Conservation (phyloP, 2,113 vertebrate genomes). For the Ictalurus furcatus region DNA sequence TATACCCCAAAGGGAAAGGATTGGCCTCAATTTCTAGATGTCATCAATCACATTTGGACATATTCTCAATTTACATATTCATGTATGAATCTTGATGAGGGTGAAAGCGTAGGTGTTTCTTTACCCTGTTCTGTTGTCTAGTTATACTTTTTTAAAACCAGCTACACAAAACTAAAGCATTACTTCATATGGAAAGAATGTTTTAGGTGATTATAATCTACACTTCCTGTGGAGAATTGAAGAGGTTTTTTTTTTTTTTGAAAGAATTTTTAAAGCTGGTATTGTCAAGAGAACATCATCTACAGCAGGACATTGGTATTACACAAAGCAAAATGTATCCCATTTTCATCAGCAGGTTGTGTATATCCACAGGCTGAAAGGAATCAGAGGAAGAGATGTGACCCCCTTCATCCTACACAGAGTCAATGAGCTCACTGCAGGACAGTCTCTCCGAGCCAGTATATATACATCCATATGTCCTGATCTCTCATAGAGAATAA, state of each 20-base stretch:
- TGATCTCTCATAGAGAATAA: background rate
- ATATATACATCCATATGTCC: constrained; percentile 69
- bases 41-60: background rate
- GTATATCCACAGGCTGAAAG: constrained; percentile 65
- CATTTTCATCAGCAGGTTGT: constrained; percentile 1
- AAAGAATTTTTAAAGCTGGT: background rate
- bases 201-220: background rate
- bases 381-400: constrained; percentile 80
- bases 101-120: background rate
- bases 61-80: background rate
- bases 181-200: background rate
- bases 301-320: background rate
- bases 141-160: background rate
- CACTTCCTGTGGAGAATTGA: background rate
- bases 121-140: background rate
- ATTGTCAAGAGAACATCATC: too few species aligned
- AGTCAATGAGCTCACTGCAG: constrained; percentile 77
- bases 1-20: background rate
- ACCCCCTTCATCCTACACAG: constrained; percentile 84
- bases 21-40: background rate
- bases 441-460: constrained; percentile 84
- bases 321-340: background rate
- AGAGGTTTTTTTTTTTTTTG: background rate
- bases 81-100: background rate
- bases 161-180: background rate